Percentiles rank a stretch among this genome's conserved stretches.
Evolutionary conservation across 1,140 invertebrate species (phyloP).

Genomic region (Andricus grossulariae): DNA sequence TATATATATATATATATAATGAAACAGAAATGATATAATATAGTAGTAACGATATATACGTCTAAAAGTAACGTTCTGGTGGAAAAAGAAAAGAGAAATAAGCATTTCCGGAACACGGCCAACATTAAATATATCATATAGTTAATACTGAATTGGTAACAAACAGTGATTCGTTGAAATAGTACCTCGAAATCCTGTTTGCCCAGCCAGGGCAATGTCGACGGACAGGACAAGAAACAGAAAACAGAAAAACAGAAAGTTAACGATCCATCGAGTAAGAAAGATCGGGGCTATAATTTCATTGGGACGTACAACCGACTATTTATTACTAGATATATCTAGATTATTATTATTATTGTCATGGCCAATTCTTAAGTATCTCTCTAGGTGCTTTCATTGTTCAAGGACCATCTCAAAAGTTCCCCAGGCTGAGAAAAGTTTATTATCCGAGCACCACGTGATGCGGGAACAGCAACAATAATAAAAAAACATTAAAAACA

Average conservation of each 20-base stretch:
- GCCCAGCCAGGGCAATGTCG: slow-evolving; percentile 74
- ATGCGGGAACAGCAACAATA: slow-evolving; percentile 16
- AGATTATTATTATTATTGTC: neutral
- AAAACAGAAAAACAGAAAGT: slow-evolving; percentile 73
- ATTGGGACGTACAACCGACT: neutral
- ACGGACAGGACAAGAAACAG: slow-evolving; percentile 74
- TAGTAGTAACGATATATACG: slow-evolving; percentile 35
- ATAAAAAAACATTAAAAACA: slow-evolving; percentile 22
- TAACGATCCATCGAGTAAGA: slow-evolving; percentile 53
- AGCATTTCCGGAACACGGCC: slow-evolving; percentile 72
- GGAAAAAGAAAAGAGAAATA: slow-evolving; percentile 45
- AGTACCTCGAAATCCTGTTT: slow-evolving; percentile 77
- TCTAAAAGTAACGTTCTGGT: slow-evolving; percentile 43
- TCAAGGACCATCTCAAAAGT: slow-evolving; percentile 99
- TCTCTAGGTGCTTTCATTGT: slow-evolving; percentile 64
- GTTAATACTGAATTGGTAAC: slow-evolving; percentile 71
- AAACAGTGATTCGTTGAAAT: slow-evolving; percentile 66
- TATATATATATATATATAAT: slow-evolving; percentile 34
- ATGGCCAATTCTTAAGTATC: slow-evolving; percentile 31
- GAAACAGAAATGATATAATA: slow-evolving; percentile 37
- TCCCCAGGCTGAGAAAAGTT: slow-evolving; percentile 82
- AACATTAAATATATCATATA: slow-evolving; percentile 70
- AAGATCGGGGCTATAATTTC: slow-evolving; percentile 41
- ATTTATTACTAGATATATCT: slow-evolving; percentile 16
- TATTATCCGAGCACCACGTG: slow-evolving; percentile 48